phyloP scores from a whole-genome alignment of 2,888 invertebrate species.

The Tillus elongatus region DNA sequence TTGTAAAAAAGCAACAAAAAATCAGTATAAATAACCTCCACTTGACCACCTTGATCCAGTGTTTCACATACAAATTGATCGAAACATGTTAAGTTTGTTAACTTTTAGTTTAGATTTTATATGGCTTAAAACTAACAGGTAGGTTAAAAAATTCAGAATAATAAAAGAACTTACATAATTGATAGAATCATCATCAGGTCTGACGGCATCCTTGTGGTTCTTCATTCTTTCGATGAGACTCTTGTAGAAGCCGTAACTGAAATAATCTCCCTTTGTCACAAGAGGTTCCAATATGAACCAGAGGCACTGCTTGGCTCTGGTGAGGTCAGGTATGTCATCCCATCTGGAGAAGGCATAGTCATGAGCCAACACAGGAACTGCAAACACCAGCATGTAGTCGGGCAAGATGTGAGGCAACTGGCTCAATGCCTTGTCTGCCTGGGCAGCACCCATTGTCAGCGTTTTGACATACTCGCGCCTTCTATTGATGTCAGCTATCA shows the following conservation, averaged over 20 bases:
- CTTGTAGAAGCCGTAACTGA: slow-evolving; percentile 91
- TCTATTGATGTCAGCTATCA: slow-evolving; percentile 79
- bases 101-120: too few relatives aligned
- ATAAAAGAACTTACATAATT: slow-evolving; percentile 63
- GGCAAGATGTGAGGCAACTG: slow-evolving; percentile 85
- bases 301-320: slow-evolving; percentile 73
- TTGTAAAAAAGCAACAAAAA: too few relatives aligned
- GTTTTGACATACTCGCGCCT: slow-evolving; percentile 86
- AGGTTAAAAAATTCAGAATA: slow-evolving; percentile 9
- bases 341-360: slow-evolving; percentile 74
- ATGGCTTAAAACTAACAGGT: too few relatives aligned
- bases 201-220: slow-evolving; percentile 81
- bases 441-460: slow-evolving; percentile 57
- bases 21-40: too few relatives aligned
- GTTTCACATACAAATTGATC: too few relatives aligned
- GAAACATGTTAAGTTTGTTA: too few relatives aligned
- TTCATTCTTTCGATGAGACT: slow-evolving; percentile 91
- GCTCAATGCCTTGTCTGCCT: slow-evolving; percentile 60
- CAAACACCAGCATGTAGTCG: slow-evolving; percentile 94
- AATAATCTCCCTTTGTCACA: slow-evolving; percentile 86
- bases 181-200: slow-evolving; percentile 69
- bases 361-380: slow-evolving; percentile 92
- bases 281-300: slow-evolving; percentile 94
- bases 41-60: too few relatives aligned
- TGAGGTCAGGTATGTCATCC: slow-evolving; percentile 69